Evolutionary conservation across 2,888 invertebrate genomes (phyloP).

Genomic region (Apotomis betuletana): DNA sequence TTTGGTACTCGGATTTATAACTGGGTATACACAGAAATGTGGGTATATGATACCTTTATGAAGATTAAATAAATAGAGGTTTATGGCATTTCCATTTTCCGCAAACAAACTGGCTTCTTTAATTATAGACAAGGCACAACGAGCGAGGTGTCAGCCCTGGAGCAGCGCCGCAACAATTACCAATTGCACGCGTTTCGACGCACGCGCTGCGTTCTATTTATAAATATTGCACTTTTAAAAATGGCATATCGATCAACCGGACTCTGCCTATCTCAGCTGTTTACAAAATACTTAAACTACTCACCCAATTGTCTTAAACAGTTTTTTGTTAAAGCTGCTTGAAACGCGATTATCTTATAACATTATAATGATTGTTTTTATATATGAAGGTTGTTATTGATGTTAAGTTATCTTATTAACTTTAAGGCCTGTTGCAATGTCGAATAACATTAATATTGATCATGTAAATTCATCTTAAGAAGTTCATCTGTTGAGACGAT

Average conservation of each 20-base stretch:
- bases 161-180: constrained; percentile 51
- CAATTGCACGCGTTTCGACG: constrained; percentile 48
- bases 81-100: too few relatives aligned
- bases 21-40: too few relatives aligned
- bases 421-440: constrained; percentile 6
- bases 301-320: not conserved
- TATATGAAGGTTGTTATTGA: constrained; percentile 11
- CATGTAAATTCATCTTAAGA: constrained; percentile 1
- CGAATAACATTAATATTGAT: constrained; percentile 16
- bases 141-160: constrained; percentile 12
- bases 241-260: constrained; percentile 55
- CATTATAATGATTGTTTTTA: constrained; percentile 14
- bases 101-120: too few relatives aligned
- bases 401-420: constrained; percentile 12
- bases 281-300: not conserved
- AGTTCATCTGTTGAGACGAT: not conserved
- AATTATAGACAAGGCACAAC: not conserved
- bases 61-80: too few relatives aligned
- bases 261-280: constrained; percentile 20
- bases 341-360: constrained; percentile 15
- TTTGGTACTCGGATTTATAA: too few relatives aligned
- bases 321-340: constrained; percentile 16
- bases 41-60: too few relatives aligned
- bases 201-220: constrained; percentile 67
- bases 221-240: constrained; percentile 50